phyloP scores from a whole-genome alignment of 2,797 vertebrate species.

The Ctenochaetus hawaiiensis region DNA sequence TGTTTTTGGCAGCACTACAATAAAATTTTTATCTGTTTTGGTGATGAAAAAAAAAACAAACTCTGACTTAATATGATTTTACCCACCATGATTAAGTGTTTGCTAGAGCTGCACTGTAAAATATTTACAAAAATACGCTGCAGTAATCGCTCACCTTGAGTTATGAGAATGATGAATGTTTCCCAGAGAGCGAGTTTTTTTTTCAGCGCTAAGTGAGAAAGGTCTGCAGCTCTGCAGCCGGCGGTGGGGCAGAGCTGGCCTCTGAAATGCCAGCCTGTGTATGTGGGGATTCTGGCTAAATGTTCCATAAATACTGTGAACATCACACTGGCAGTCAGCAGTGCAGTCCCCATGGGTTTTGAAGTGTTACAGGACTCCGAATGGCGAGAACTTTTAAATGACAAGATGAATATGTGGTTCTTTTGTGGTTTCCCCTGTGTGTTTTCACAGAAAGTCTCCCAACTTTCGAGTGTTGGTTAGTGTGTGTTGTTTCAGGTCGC shows the following conservation, averaged over 20 bases:
- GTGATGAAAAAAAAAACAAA: constrained; percentile 30
- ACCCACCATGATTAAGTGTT: constrained; percentile 49
- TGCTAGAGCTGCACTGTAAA: constrained; percentile 43
- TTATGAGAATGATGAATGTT: constrained; percentile 47
- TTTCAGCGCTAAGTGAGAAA: constrained; percentile 21
- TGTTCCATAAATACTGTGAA: constrained; percentile 12
- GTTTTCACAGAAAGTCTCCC: constrained; percentile 16
- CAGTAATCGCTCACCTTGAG: constrained; percentile 52
- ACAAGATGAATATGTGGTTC: constrained; percentile 11
- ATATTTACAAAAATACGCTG: constrained; percentile 53
- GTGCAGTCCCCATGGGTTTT: too few species aligned
- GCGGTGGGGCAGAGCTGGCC: neutral
- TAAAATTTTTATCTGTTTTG: constrained; percentile 40
- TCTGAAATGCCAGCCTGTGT: constrained; percentile 22
- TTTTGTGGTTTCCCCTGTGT: constrained; percentile 2
- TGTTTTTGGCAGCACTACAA: constrained; percentile 43
- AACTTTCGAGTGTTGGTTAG: neutral
- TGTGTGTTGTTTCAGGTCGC: neutral
- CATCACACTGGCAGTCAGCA: neutral
- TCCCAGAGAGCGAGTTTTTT: constrained; percentile 25
- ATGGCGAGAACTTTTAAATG: neutral
- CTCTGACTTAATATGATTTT: constrained; percentile 43
- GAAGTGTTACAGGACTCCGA: too few species aligned
- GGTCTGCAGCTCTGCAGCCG: constrained; percentile 29
- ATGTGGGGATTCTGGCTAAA: neutral